Evolutionary conservation across 2,797 vertebrate genomes (phyloP).

Genomic region (Pseudochromis fuscus): DNA sequence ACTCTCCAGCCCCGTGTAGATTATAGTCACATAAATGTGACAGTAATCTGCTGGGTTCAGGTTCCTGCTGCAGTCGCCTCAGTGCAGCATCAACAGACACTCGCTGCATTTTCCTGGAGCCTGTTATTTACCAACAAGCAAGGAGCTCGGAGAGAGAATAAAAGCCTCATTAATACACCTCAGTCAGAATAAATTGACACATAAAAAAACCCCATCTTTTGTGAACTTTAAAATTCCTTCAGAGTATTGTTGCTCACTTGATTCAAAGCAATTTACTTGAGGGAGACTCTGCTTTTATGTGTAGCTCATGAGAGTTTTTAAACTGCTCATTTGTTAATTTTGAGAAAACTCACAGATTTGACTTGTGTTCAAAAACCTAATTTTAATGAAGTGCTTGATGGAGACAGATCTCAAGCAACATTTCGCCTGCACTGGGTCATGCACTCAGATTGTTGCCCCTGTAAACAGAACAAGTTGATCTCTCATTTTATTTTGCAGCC

Average conservation of each 20-base stretch:
- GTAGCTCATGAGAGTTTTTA: neutral
- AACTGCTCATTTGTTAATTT: slow-evolving; percentile 23
- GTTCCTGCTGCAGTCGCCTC: neutral
- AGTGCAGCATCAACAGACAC: slow-evolving; percentile 45
- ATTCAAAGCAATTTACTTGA: slow-evolving; percentile 25
- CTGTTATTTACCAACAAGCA: slow-evolving; percentile 31
- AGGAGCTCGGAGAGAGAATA: slow-evolving; percentile 13
- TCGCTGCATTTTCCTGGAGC: slow-evolving; percentile 61
- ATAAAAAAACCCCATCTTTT: neutral
- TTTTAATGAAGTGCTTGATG: too few species aligned
- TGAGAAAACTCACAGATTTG: slow-evolving; percentile 23
- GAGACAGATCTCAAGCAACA: too few species aligned
- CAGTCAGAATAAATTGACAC: slow-evolving; percentile 14
- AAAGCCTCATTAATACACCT: slow-evolving; percentile 16
- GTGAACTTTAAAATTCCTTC: too few species aligned
- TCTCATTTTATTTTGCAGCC: slow-evolving; percentile 19
- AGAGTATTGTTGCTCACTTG: neutral
- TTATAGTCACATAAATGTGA: slow-evolving; percentile 38
- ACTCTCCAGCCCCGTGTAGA: slow-evolving; percentile 44
- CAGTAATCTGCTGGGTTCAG: slow-evolving; percentile 11
- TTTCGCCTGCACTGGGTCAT: slow-evolving; percentile 16
- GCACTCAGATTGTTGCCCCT: slow-evolving; percentile 16
- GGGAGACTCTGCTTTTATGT: slow-evolving; percentile 11
- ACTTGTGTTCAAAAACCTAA: slow-evolving; percentile 50
- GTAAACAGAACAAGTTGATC: slow-evolving; percentile 32